Evolutionary conservation across 2,888 invertebrate species (phyloP).

Genomic region (Drosophila aldrichi): DNA sequence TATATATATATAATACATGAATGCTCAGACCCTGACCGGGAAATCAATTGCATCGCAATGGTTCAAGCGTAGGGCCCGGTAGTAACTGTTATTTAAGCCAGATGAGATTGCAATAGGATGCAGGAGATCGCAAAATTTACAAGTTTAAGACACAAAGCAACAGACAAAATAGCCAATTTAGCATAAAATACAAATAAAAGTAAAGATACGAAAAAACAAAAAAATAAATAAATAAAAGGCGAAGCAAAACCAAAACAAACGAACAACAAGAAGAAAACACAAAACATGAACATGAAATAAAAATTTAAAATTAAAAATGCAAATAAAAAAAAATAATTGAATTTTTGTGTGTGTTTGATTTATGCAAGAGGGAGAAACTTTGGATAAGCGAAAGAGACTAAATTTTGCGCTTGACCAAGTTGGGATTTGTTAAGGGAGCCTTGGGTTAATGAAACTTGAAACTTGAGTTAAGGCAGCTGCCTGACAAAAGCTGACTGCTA

Average conservation of each 20-base stretch:
- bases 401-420: background rate
- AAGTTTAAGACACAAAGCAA: constrained; percentile 73
- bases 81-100: constrained; percentile 69
- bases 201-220: constrained; percentile 24
- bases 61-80: constrained; percentile 35
- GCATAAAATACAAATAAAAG: constrained; percentile 64
- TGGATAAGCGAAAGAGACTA: background rate
- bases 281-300: constrained; percentile 54
- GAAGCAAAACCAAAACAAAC: constrained; percentile 37
- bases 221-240: constrained; percentile 13
- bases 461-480: too few species aligned
- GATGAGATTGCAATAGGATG: constrained; percentile 28
- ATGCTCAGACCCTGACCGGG: constrained; percentile 26
- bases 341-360: background rate
- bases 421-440: too few species aligned
- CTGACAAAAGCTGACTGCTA: too few species aligned
- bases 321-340: constrained; percentile 40
- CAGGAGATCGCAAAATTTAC: constrained; percentile 51
- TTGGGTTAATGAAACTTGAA: too few species aligned
- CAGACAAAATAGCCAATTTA: constrained; percentile 79
- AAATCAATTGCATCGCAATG: constrained; percentile 25
- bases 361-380: background rate
- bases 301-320: constrained; percentile 64
- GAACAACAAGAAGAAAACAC: constrained; percentile 33
- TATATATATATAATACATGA: constrained; percentile 17